A percentile compares a stretch with the other conserved stretches of the same genome.
phyloP scores from a whole-genome alignment of 2,113 vertebrate genomes.

The Bombycilla garrulus region DNA sequence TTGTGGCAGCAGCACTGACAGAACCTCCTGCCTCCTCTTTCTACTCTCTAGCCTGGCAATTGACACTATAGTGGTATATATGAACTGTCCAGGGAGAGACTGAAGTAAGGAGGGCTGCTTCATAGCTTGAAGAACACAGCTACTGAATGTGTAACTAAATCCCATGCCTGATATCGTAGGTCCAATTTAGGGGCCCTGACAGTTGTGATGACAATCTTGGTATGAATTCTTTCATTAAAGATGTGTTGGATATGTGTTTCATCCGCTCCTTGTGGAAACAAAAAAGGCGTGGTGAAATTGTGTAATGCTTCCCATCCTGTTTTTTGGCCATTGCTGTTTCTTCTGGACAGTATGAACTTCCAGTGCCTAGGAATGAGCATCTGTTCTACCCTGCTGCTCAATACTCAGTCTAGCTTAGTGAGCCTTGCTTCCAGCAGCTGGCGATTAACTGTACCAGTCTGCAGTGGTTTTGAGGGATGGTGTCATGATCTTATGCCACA shows the following conservation, averaged over 20 bases:
- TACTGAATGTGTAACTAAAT: neutral
- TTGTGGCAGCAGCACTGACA: neutral
- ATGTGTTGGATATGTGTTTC: neutral
- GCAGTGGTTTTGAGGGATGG: neutral
- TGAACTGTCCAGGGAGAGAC: neutral
- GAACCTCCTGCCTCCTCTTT: neutral
- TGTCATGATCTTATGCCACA: neutral
- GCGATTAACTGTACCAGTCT: neutral
- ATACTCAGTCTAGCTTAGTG: neutral
- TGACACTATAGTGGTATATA: neutral
- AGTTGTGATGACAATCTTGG: neutral
- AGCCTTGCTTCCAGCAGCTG: neutral
- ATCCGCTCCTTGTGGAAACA: neutral
- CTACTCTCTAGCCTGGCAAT: neutral
- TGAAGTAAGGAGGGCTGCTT: neutral
- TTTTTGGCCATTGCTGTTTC: neutral
- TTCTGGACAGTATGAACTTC: neutral
- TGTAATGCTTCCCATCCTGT: neutral
- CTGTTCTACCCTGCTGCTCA: neutral
- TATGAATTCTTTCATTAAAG: neutral
- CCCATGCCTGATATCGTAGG: neutral
- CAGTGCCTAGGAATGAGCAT: neutral
- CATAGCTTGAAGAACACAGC: neutral
- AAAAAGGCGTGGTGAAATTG: neutral
- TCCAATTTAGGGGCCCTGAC: neutral